A percentile compares a stretch with the other conserved stretches of the same genome.
phyloP scores from a whole-genome alignment of 2,888 invertebrate genomes.

The Prosopocoilus inquinatus region DNA sequence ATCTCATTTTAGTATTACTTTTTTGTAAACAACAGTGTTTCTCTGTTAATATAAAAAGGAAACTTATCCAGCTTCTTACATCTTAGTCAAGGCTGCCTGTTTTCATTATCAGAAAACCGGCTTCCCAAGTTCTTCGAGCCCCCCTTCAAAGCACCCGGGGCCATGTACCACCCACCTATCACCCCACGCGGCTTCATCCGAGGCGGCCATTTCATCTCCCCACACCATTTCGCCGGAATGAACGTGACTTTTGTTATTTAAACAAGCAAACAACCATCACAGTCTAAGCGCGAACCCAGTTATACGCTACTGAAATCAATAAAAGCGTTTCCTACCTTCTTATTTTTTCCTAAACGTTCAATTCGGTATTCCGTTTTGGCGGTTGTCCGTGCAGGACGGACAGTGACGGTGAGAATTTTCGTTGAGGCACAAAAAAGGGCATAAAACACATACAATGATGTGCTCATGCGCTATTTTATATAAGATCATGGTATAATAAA shows the following conservation, averaged over 20 bases:
- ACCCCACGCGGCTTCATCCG: conserved; percentile 35
- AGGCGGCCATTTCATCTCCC: conserved; percentile 44
- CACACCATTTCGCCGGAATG: conserved; percentile 34
- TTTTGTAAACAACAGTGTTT: too few relatives aligned
- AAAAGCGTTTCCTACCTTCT: conserved; percentile 53
- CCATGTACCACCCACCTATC: conserved; percentile 30
- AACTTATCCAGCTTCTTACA: conserved; percentile 20
- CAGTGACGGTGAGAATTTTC: conserved; percentile 39
- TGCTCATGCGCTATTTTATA: conserved; percentile 47
- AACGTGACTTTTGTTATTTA: conserved; percentile 32
- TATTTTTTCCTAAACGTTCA: conserved; percentile 32
- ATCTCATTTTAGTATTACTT: too few relatives aligned
- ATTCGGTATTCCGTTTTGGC: conserved; percentile 22
- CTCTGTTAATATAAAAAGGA: background rate
- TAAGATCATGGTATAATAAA: conserved; percentile 32
- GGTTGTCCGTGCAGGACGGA: conserved; percentile 31
- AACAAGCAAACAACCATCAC: conserved; percentile 30
- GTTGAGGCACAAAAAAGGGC: conserved; percentile 36
- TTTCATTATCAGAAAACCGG: conserved; percentile 33
- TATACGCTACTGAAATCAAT: conserved; percentile 71
- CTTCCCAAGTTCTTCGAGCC: conserved; percentile 30
- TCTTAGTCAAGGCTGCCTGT: conserved; percentile 21
- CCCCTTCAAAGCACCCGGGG: conserved; percentile 22
- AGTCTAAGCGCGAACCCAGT: conserved; percentile 54
- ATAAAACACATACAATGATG: conserved; percentile 39